These are phyloP conservation scores for Glyphotaelius pellucidus DNA, from an alignment of 2,888 invertebrate genomes.

Conservation along the genomic window DNA sequence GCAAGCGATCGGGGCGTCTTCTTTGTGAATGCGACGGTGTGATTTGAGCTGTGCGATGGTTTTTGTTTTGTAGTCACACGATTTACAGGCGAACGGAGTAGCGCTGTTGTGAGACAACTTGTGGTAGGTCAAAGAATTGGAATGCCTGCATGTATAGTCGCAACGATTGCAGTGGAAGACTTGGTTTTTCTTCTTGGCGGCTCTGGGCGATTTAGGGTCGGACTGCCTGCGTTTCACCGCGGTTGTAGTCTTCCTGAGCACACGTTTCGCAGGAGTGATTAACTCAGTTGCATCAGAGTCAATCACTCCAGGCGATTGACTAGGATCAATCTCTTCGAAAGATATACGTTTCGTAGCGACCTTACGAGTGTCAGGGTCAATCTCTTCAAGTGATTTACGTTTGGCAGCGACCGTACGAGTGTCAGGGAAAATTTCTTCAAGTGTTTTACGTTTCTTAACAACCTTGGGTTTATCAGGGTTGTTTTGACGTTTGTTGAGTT, in stretches of 20 bases:
- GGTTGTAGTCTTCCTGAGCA: neutral
- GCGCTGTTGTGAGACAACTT: neutral
- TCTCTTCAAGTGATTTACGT: too few relatives aligned
- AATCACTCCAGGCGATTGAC: too few relatives aligned
- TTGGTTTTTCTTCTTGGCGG: neutral
- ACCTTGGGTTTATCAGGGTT: neutral
- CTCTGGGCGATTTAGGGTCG: neutral
- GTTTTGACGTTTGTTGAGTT: neutral
- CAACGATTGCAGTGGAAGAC: neutral
- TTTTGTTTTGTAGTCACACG: conserved; percentile 33
- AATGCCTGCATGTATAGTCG: conserved; percentile 13
- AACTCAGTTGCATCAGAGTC: neutral
- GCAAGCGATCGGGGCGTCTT: conserved; percentile 25
- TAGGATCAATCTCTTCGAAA: neutral
- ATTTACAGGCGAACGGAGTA: neutral
- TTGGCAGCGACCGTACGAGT: neutral
- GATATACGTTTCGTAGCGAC: neutral
- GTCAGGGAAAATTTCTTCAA: neutral
- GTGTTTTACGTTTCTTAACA: neutral
- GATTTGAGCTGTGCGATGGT: conserved; percentile 34
- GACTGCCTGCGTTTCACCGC: neutral
- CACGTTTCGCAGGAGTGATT: neutral
- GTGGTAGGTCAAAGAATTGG: conserved; percentile 9
- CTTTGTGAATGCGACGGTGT: conserved; percentile 25
- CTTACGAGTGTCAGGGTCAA: neutral